Base-by-base conservation (phyloP, 2,797 vertebrate genomes). In the Acanthopagrus latus region DNA sequence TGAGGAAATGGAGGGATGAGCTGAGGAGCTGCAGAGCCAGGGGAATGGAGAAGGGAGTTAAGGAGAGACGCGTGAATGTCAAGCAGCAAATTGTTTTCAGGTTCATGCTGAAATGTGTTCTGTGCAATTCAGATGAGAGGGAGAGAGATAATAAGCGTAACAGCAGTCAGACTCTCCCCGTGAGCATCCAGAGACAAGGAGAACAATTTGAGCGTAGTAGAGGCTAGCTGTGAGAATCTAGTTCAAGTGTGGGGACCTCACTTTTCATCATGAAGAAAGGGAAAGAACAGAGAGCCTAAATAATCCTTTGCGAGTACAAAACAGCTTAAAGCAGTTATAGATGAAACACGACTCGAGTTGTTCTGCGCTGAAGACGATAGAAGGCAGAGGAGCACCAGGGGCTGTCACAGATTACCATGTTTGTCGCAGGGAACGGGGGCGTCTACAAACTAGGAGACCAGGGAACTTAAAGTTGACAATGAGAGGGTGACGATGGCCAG, bases 121-220 rank as follows among this genome's bases (percentile, higher is more conserved):
- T 8, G 51, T 68, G 66, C 71, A 70, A 85, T 91, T 89, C 64
- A 80, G 74, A 86, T 76, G 73, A 89, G 80, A 81, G 70, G 1
- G 18, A 55, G 18, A 55, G 38, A 65, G 54, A 79, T 78, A 86
- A 87, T 66, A 76, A 69, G 48, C 60, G 54, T 25, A 75, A 55
- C 57, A 77, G 64, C 64, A 78, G 75, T n/a, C 64, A 78, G 74
- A 58, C 47, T 71, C 58, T 64, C 57, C 64, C 55, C 14, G 18
- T 46, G 71, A 77, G 74, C 66, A 80, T 27, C 33, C 3, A 4
- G 48, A 75, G 55, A 86, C n/a, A 1, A 55, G 12, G 17, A 69
- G 55, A 87, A 84, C 78, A 87, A 85, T 72, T 58, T 43, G 46
- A 73, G 59, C 50, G 29, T 56, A 10, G n/a, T 52, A 70, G 23